Evolutionary conservation across 2,888 invertebrate species (phyloP), one percentile per base, ranked within the genome.

Genomic region (Tanypteryx hageni): DNA sequence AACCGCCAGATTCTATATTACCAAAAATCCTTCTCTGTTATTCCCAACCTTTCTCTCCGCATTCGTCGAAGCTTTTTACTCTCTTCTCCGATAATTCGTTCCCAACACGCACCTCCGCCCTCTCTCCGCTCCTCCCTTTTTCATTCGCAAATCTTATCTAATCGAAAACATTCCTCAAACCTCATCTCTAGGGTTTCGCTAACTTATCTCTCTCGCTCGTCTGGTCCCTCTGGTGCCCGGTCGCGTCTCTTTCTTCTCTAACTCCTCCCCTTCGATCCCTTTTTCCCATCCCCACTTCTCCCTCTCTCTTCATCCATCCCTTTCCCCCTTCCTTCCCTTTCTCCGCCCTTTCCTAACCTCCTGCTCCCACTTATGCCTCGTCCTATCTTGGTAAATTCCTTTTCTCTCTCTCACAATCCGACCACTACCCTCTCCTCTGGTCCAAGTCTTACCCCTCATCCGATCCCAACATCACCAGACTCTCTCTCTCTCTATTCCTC

Each of bases 121-220:
- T 16, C 0, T 8, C 10, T 8, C 64, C 7, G 16, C 13, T 64
- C n/a, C 11, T 16, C 13, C 13, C 22, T 22, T 89, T 59, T 64
- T 44, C 89, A 64, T 44, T 64, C 59, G 31, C 59, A 27, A 59
- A 59, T 86, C 86, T 27, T 61, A 89, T 18, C 61, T 31, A 89
- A 64, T 31, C 61, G 31, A 89, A 64, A 89, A 89, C 44, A 89
- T 64, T 64, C 64, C 89, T 89, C 13, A 64, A 89, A 44, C 18
- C 64, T 61, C 31, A 31, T 89, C 59, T 89, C 89, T 14, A 18
- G 31, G 31, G 61, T 9, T 64, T 18, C 64, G 22, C 31, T 89
- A 31, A 22, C 61, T 64, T 59, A 22, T 22, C 85, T 13, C 8
- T 11, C 27, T 59, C 22, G 0, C 14, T 82, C 13, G 27, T 16